Conservation (phyloP, 1,140 invertebrate species). For the Carposina sasakii region DNA sequence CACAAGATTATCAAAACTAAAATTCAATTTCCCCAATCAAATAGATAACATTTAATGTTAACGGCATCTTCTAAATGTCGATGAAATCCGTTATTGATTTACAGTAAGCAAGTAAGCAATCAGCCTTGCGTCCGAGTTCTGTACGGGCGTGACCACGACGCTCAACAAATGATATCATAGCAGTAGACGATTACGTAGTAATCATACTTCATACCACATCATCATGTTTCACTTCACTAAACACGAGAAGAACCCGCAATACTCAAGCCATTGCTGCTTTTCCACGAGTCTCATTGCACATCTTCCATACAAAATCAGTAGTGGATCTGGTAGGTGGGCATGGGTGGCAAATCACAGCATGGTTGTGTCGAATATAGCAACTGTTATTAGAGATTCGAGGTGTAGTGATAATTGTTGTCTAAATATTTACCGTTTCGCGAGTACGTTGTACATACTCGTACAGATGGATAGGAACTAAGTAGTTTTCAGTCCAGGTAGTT, state of each 20-base stretch:
- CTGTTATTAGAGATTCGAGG: constrained; percentile 42
- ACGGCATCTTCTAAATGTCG: no score
- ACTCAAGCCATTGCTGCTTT: no score
- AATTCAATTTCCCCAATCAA: no score
- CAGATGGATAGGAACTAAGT: no score
- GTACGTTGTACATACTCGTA: constrained; percentile 42
- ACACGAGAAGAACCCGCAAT: no score
- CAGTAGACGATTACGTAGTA: constrained; percentile 55
- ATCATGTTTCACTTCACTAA: not conserved
- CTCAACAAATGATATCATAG: constrained; percentile 58
- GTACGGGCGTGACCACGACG: constrained; percentile 41
- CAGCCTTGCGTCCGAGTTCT: constrained; percentile 41
- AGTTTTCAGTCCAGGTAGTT: no score
- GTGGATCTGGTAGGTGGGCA: constrained; percentile 20
- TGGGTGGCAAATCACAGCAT: no score
- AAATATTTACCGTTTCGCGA: constrained; percentile 58
- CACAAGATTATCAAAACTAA: no score
- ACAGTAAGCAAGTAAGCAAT: constrained; percentile 21
- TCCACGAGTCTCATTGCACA: no score
- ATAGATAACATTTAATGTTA: no score
- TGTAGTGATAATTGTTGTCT: constrained; percentile 59
- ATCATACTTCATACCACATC: constrained; percentile 37
- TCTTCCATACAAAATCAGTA: constrained; percentile 20
- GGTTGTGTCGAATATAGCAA: no score
- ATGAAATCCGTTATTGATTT: no score